Evolutionary conservation across 64 coral and sea anemone genomes (phyloP).

Genomic region (Pocillopora damicornis): DNA sequence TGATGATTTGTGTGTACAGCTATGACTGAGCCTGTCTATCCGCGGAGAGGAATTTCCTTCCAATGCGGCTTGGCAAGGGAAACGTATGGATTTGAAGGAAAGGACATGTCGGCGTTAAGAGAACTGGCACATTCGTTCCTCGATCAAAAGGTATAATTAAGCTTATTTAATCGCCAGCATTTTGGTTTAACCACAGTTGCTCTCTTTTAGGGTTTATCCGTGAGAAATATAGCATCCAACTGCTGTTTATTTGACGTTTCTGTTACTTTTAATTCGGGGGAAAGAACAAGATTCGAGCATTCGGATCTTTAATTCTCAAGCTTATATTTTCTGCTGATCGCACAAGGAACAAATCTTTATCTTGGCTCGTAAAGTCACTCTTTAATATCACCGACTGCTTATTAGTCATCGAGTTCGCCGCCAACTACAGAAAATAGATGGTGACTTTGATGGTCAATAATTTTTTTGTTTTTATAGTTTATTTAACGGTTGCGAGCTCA

Average conservation of each 20-base stretch:
- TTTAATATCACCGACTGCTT: not conserved
- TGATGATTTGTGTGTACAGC: slow-evolving; percentile 47
- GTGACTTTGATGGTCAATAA: not conserved
- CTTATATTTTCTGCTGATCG: not conserved
- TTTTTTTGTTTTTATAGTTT: slow-evolving; percentile 37
- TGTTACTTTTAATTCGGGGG: not conserved
- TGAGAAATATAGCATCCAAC: not conserved
- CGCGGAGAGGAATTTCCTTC: slow-evolving; percentile 87
- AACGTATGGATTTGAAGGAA: slow-evolving; percentile 92
- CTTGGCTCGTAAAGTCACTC: not conserved
- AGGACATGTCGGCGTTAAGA: slow-evolving; percentile 67
- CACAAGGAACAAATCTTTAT: not conserved
- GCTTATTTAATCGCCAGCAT: not conserved
- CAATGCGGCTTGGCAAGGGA: slow-evolving; percentile 87
- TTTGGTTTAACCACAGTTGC: not conserved
- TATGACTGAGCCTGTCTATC: slow-evolving; percentile 73
- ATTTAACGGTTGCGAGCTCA: slow-evolving; percentile 38
- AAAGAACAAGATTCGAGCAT: not conserved
- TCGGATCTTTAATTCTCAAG: not conserved
- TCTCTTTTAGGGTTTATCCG: not conserved
- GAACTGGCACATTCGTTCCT: slow-evolving; percentile 89
- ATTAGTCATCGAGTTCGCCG: not conserved
- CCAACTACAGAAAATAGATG: not conserved
- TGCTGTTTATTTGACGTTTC: not conserved
- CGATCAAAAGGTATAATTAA: slow-evolving; percentile 78